Evolutionary conservation across 2,113 vertebrate species (phyloP).

Genomic region (Octodon degus): DNA sequence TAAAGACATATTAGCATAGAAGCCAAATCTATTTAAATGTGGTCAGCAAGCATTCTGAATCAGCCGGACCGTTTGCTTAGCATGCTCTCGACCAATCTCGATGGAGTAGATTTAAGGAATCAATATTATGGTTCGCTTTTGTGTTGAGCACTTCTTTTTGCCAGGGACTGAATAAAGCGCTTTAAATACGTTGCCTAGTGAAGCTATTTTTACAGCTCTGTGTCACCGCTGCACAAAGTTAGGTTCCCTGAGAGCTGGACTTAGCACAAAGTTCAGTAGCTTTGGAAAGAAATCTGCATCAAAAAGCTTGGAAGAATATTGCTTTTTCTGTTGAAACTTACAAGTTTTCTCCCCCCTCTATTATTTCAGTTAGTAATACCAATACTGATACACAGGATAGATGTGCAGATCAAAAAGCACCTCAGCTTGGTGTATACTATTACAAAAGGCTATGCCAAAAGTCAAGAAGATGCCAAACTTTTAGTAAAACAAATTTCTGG

Average conservation of each 20-base stretch:
- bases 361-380: conserved; percentile 73
- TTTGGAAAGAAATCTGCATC: not conserved
- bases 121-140: not conserved
- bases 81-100: not conserved
- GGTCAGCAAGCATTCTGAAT: not conserved
- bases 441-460: conserved; percentile 78
- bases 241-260: not conserved
- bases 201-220: not conserved
- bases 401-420: conserved; percentile 69
- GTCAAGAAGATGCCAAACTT: conserved; percentile 77
- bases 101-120: not conserved
- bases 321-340: not conserved
- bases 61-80: not conserved
- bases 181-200: not conserved
- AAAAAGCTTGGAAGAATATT: not conserved
- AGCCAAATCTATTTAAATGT: not conserved
- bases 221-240: not conserved
- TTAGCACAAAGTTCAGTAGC: not conserved
- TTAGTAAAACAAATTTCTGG: conserved; percentile 77
- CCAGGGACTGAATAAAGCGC: not conserved
- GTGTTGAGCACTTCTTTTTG: not conserved
- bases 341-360: fast-evolving
- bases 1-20: not conserved
- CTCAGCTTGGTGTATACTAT: conserved; percentile 75
- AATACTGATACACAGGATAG: conserved; percentile 9